A percentile compares a stretch with the other conserved stretches of the same genome.
Evolutionary conservation across 2,888 invertebrate genomes (phyloP).

Genomic region (Glaucopsyche alexis): DNA sequence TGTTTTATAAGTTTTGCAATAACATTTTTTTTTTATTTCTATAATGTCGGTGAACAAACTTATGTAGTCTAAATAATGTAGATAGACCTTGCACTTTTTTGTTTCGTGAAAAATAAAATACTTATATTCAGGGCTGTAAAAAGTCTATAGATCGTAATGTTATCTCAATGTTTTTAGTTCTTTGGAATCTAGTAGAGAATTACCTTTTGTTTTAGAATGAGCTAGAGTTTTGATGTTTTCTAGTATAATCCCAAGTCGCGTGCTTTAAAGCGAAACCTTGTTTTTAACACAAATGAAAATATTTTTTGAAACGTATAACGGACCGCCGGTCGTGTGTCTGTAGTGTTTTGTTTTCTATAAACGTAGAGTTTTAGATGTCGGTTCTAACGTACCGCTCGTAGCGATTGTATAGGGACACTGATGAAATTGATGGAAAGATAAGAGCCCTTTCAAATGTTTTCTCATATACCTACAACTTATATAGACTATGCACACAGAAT

Average conservation of each 20-base stretch:
- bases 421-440: slow-evolving; percentile 8
- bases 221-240: slow-evolving; percentile 73
- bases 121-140: slow-evolving; percentile 55
- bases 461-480: background rate
- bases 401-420: slow-evolving; percentile 30
- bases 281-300: slow-evolving; percentile 65
- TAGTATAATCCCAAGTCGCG: slow-evolving; percentile 57
- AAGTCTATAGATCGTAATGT: slow-evolving; percentile 53
- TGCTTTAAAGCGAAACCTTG: slow-evolving; percentile 52
- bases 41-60: background rate
- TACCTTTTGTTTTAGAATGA: slow-evolving; percentile 59
- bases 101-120: background rate
- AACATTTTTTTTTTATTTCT: background rate
- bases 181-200: slow-evolving; percentile 51
- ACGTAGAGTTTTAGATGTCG: slow-evolving; percentile 35
- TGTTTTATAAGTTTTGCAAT: too few relatives aligned
- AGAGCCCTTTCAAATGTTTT: background rate
- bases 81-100: slow-evolving; percentile 4
- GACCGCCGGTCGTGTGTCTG: slow-evolving; percentile 50
- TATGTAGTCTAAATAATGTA: background rate
- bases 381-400: slow-evolving; percentile 33
- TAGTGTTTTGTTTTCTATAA: slow-evolving; percentile 46
- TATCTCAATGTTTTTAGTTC: slow-evolving; percentile 53
- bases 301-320: slow-evolving; percentile 74
- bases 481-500: too few relatives aligned